Base-by-base conservation (phyloP, 2,888 invertebrate genomes). In the Pseudococcus jackbeardsleyi region DNA sequence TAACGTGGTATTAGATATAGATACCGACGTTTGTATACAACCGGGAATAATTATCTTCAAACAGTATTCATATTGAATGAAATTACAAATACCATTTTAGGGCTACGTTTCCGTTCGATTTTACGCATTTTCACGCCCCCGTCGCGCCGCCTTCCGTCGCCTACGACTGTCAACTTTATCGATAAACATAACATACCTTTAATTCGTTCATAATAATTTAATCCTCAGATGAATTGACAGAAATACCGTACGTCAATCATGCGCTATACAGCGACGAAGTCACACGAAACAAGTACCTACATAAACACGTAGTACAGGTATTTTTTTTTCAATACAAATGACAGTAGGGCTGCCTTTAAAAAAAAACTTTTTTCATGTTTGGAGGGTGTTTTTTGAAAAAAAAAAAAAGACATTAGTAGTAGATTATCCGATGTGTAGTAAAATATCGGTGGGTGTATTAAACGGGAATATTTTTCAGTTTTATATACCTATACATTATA, bases 191-290 rank as follows among this genome's bases (percentile, higher is more conserved):
- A 77, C n/a, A n/a, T 42, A 39, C 77, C 17, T 77, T 77, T 77
- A 77, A 77, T 77, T 39, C 77, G 77, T 77, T 77, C 77, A 77
- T 77, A 77, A 77, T 77, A 77, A 77, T 77, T 77, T 77, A 77
- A 77, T 77, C 39, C 77, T 77, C 77, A 9, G 39, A 77, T 42
- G 77, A 77, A 77, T 77, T 77, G 77, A 77, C 77, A 77, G 77
- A 77, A 77, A 77, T 77, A 77, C 77, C 39, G 77, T 42, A 77
- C 77, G 77, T 77, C 77, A 77, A 77, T 77, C 77, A 77, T n/a
- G 77, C 26, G 26, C 48, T 15, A n/a, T 22, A 64, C 64, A 64
- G 64, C 64, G 64, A 64, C 77, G 39, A 77, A 77, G 77, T 42
- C 77, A 77, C 64, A 77, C 77, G 39, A 77, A 77, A 77, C 17